Base-by-base conservation (phyloP, 1,140 invertebrate genomes). In the Drosophila kohkoa region DNA sequence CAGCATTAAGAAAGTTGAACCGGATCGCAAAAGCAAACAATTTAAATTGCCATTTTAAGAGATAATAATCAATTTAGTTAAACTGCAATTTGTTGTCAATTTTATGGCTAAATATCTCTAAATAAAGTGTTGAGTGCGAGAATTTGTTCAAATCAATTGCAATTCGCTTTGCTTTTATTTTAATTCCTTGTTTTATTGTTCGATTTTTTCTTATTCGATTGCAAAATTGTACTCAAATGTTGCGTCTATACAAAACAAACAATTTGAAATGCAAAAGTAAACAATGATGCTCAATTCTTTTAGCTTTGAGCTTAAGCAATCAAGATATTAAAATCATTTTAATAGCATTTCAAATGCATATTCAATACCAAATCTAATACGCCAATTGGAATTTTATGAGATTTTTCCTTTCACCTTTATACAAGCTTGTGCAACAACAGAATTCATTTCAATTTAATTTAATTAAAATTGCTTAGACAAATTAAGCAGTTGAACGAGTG, bases 11-110 rank as follows among this genome's bases (percentile, higher is more conserved):
- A 54, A 54, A 35, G 51, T 35, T 32, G n/a, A 32, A 54, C 28
- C 51, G 28, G 30, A 35, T 15, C 51, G n/a, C 51, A 54, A 54
- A 30, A 32, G 20, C 51, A 52, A 52, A 52, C n/a, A 52, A 13
- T 52, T 52, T 32, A 32, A 15, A 15, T 15, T 13, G 41, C 11
- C 11, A 13, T 43, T 13, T 43, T 43, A 5, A 43, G 11, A 13
- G 41, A n/a, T 2, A n/a, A 13, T 43, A 43, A 43, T 43, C 41
- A 43, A 43, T 43, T 43, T 43, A 13, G 41, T 43, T 43, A 43
- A 43, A 38, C 35, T 38, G 35, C 35, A 38, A 10, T 38, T 38
- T 38, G 1, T 10, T 38, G 35, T 8, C 35, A 8, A 2, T 8
- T 38, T 38, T 10, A 38, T 38, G 35, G 11, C 13, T 43, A 43